Evolutionary conservation across 2,797 vertebrate species (phyloP), one percentile per base, ranked within the genome.

Genomic region (Nannoperca australis): DNA sequence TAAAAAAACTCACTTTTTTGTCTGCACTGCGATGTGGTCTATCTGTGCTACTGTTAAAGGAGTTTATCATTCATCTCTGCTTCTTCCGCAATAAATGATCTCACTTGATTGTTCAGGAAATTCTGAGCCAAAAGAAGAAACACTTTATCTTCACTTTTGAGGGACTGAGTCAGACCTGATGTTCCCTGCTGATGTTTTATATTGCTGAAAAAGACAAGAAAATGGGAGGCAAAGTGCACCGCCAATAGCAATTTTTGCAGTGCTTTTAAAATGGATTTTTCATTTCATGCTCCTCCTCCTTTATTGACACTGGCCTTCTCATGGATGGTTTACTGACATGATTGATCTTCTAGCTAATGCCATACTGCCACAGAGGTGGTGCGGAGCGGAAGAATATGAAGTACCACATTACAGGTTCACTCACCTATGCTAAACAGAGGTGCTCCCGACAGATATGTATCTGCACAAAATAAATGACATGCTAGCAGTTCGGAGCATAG

Each of bases 301-400:
- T 59, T 78, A 81, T 84, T 72, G 70, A 85, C 81, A 70, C 40
- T 4, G 63, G 61, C 61, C 79, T 34, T 84, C 76, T 83, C 73
- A 45, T 49, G 82, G 83, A 81, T 77, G 61, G 44, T 89, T 85
- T 75, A 73, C 73, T 30, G 45, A 82, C 18, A 22, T 75, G 82
- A 92, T 68, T 82, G 92, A 94, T 88, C 2, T 70, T 79, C 71
- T 54, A 13, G 64, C 55, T 83, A 81, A 88, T 60, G 66, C 63
- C 65, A 65, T 15, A n/a, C 51, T 65, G 76, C 70, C 74, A 70
- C 61, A 7, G 66, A 68, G 70, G 63, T 54, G 78, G 63, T 11
- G 63, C 9, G 7, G 56, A 84, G 44, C 36, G 22, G 62, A 70
- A 47, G 78, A 88, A 87, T 85, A 86, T 73, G 73, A 85, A 83